Evolutionary conservation across 1,140 invertebrate species (phyloP), one percentile per base, ranked within the genome.

Genomic region (Drosophila rhopaloa): DNA sequence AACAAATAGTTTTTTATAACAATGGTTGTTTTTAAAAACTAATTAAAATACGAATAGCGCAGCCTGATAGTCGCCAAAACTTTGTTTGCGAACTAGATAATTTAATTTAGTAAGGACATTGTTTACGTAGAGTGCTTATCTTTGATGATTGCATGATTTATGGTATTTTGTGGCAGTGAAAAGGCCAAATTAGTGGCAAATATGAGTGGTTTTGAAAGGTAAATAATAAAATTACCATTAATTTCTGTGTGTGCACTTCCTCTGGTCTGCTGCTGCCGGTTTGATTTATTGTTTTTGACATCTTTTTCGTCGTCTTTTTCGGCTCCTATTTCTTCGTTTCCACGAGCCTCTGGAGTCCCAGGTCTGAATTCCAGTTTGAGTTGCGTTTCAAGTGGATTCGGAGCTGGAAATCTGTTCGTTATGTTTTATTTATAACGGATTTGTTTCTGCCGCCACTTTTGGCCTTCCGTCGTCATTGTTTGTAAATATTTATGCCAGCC

Each of bases 371-470:
- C 47, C 24, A 55, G 63, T 66, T 59, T 63, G 62, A 67, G 76
- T 55, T 72, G 54, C 48, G 59, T 54, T 84, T 85, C 81, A 82
- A 86, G 82, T 86, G 82, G 79, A 72, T 82, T 62, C 82, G 37
- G 29, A 48, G 53, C 51, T 50, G 65, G 54, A 82, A 76, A 77
- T 76, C 59, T 51, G 58, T 53, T 85, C 70, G 82, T 86, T 82
- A 86, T 86, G 82, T 86, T 86, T 86, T 86, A 86, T 86, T 86
- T 86, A 86, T 86, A 86, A 88, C 83, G 79, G 79, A 86, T 86
- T 88, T 86, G 80, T 82, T 74, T 74, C 63, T 68, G 79, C 38
- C 60, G 53, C 37, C 59, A 54, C 76, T 44, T 47, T 55, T 66
- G 57, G 60, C 65, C 71, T 46, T 70, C 46, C 77, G 54, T 75